phyloP scores from a whole-genome alignment of 2,113 vertebrate species.

The Siphamia tubifer region DNA sequence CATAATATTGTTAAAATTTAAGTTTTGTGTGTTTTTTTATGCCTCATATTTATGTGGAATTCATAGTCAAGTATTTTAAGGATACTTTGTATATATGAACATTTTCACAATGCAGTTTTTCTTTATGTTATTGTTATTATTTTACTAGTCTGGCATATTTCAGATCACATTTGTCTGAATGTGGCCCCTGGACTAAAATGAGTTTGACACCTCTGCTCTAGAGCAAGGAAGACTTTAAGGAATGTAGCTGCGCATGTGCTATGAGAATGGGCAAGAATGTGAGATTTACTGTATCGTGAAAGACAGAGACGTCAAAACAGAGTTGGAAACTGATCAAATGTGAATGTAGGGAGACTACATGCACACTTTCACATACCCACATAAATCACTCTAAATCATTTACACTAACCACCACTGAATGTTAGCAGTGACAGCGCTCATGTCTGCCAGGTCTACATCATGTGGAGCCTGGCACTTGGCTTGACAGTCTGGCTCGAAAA shows the following conservation, averaged over 20 bases:
- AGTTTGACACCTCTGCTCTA: too few relatives aligned
- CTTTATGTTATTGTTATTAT: too few relatives aligned
- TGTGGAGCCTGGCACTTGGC: slow-evolving; percentile 19
- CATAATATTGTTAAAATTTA: too few relatives aligned
- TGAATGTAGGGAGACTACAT: background rate
- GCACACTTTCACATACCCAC: background rate
- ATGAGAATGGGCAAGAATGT: background rate
- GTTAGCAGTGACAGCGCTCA: slow-evolving; percentile 32
- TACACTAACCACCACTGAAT: background rate
- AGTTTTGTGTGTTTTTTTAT: too few relatives aligned
- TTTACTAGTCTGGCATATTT: too few relatives aligned
- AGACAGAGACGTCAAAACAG: background rate
- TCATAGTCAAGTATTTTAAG: too few relatives aligned
- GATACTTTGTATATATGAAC: too few relatives aligned
- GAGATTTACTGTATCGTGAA: background rate
- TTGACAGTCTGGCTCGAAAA: slow-evolving; percentile 32
- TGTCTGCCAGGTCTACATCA: slow-evolving; percentile 31
- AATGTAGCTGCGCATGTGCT: background rate
- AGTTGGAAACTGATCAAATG: background rate
- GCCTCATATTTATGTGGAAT: too few relatives aligned
- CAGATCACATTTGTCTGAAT: too few relatives aligned
- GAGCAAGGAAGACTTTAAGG: too few relatives aligned
- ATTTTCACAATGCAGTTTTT: too few relatives aligned
- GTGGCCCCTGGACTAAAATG: too few relatives aligned
- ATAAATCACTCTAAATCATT: slow-evolving; percentile 32